Evolutionary conservation across 30 jellyfish, hydroid and myxozoan species (phyloP).

Genomic region (Cassiopea xamachana): DNA sequence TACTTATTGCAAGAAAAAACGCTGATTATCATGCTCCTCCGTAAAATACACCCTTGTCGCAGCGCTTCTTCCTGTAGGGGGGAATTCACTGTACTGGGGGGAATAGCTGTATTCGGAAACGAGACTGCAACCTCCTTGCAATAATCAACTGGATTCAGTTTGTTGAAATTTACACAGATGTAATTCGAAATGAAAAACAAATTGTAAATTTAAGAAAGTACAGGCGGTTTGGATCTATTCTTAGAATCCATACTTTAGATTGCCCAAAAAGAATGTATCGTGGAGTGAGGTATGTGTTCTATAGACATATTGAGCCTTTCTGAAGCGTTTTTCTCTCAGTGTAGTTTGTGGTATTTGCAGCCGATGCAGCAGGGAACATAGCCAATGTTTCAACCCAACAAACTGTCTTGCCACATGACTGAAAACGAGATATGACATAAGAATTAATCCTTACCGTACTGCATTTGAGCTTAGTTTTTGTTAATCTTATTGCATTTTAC

Average conservation of each 20-base stretch:
- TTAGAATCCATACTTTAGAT: neutral
- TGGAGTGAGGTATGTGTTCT: neutral
- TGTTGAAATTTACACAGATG: slow-evolving; percentile 14
- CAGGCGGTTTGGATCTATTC: neutral
- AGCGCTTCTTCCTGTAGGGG: no score
- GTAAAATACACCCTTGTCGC: neutral
- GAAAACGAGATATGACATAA: no score
- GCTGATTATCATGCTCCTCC: slow-evolving; percentile 3
- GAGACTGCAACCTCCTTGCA: neutral
- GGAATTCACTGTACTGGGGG: neutral
- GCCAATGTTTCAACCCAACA: no score
- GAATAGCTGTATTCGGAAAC: neutral
- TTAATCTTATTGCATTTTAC: no score
- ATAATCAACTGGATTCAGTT: neutral
- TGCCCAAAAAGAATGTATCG: neutral
- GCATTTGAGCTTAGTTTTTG: no score
- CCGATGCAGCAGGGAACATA: no score
- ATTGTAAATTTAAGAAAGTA: neutral
- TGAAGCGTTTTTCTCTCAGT: neutral
- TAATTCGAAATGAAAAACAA: neutral
- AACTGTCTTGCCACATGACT: no score
- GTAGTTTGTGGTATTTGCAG: neutral
- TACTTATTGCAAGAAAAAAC: neutral
- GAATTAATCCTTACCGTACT: no score
- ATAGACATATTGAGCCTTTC: no score